These are phyloP conservation scores for Exocentrus adspersus DNA, from an alignment of 2,888 invertebrate species.

Conservation along the genomic window DNA sequence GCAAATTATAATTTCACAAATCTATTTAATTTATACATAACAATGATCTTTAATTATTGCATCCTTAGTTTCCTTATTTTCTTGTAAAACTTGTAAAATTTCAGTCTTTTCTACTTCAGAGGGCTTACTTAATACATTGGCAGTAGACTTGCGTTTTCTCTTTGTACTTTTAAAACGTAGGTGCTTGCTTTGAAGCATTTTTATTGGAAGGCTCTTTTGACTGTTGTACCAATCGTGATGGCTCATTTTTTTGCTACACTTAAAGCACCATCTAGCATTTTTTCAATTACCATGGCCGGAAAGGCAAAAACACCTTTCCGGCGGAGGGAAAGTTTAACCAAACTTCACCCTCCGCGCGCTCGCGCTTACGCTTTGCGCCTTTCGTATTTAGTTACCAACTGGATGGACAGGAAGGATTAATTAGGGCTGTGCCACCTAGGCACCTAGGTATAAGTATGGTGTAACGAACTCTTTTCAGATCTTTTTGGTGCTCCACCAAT, in stretches of 20 bases:
- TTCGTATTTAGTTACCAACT: no score
- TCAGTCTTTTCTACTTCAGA: slow-evolving; percentile 11
- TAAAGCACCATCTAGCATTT: background rate
- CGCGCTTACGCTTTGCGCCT: no score
- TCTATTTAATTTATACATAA: slow-evolving; percentile 1
- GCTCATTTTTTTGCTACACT: background rate
- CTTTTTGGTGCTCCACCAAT: no score
- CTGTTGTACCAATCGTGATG: background rate
- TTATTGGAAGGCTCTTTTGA: slow-evolving; percentile 5
- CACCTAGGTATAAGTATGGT: no score
- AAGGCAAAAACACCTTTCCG: no score
- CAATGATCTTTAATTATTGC: background rate
- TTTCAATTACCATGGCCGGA: background rate
- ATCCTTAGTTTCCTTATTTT: slow-evolving; percentile 4
- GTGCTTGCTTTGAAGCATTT: slow-evolving; percentile 4
- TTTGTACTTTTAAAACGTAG: slow-evolving; percentile 1
- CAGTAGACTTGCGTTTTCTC: slow-evolving; percentile 1
- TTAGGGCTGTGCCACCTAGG: no score
- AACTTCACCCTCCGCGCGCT: no score
- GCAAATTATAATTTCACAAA: no score
- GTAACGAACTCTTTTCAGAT: no score
- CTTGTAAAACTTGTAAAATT: slow-evolving; percentile 12
- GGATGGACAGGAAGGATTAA: no score
- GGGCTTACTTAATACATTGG: slow-evolving; percentile 5
- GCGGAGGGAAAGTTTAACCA: no score